These are phyloP conservation scores for Dreissena rostriformis DNA, from an alignment of 1,140 invertebrate genomes.

Conservation along the genomic window DNA sequence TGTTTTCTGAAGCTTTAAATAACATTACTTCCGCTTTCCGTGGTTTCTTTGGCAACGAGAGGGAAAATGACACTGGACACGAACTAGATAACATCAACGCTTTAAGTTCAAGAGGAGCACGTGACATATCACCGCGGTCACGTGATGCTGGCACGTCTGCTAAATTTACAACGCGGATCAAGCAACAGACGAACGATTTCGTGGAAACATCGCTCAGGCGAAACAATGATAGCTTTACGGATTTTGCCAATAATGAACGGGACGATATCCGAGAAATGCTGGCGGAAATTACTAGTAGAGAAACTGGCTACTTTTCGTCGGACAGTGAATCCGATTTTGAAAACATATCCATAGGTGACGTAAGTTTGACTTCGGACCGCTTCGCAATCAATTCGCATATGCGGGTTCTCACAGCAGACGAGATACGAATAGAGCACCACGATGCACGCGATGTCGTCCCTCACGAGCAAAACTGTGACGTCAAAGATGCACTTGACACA, in stretches of 20 bases:
- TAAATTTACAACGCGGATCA: no score
- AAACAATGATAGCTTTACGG: neutral
- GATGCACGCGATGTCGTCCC: no score
- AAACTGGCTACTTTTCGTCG: constrained; percentile 41
- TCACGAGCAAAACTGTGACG: neutral
- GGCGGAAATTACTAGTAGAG: constrained; percentile 30
- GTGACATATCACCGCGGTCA: no score
- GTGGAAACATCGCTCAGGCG: neutral
- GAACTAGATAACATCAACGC: neutral
- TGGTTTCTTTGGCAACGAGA: constrained; percentile 9
- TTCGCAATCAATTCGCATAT: no score
- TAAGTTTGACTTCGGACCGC: no score
- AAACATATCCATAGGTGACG: constrained; percentile 19
- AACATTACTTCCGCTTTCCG: constrained; percentile 33
- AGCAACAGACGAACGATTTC: no score
- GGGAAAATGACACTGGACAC: constrained; percentile 1
- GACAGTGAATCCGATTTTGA: constrained; percentile 36
- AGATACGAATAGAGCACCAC: constrained; percentile 38
- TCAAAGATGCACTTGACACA: neutral
- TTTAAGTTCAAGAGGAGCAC: no score
- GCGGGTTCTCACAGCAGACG: constrained; percentile 12
- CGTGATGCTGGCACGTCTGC: no score
- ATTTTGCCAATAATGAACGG: neutral
- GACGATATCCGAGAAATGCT: constrained; percentile 40
- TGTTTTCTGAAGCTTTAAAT: constrained; percentile 44